Evolutionary conservation across 2,113 vertebrate genomes (phyloP).

Genomic region (Apteryx mantelli): DNA sequence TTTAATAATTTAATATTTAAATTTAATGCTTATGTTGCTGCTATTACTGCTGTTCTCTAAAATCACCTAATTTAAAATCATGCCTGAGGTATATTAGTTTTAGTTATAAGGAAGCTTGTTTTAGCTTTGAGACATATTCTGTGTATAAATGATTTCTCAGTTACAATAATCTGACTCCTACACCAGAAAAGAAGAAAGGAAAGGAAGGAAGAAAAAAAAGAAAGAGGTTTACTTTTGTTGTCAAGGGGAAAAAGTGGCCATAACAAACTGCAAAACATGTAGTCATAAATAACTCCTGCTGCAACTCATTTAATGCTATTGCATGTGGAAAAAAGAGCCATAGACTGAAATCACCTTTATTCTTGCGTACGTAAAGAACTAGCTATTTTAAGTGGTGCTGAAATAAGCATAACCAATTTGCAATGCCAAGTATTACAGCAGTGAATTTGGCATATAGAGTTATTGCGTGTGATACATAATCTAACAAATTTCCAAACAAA

Average conservation of each 20-base stretch:
- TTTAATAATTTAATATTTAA: neutral
- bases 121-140: neutral
- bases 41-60: neutral
- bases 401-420: constrained; percentile 56
- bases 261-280: neutral
- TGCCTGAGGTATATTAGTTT: neutral
- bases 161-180: neutral
- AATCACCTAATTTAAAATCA: neutral
- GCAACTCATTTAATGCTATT: constrained; percentile 9
- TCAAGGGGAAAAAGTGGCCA: neutral
- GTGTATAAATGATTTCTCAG: neutral
- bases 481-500: constrained; percentile 88
- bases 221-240: neutral
- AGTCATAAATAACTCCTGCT: neutral
- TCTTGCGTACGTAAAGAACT: constrained; percentile 43
- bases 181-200: neutral
- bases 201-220: neutral
- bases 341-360: constrained; percentile 41
- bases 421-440: constrained; percentile 69
- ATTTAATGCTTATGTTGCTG: neutral
- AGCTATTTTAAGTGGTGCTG: constrained; percentile 57
- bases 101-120: neutral
- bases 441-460: constrained; percentile 73
- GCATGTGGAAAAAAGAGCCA: neutral
- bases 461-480: constrained; percentile 80